Percentiles rank a stretch among this genome's conserved stretches.
Conservation (phyloP, 2,888 invertebrate genomes). For the Leptopilina myrica region DNA sequence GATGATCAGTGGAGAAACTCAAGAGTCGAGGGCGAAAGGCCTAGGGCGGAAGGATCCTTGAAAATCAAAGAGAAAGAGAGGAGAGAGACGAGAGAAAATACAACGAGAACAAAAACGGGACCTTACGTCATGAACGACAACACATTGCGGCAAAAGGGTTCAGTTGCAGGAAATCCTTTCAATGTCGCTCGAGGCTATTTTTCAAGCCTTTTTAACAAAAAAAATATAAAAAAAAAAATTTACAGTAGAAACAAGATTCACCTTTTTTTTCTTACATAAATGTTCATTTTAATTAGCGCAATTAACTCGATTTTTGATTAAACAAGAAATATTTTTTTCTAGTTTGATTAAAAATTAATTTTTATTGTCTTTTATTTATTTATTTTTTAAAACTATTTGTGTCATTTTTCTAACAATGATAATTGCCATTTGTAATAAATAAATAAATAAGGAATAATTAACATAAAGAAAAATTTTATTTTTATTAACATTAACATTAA, state of each 20-base stretch:
- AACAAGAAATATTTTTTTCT: too few species aligned
- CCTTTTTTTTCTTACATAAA: neutral
- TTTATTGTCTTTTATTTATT: too few species aligned
- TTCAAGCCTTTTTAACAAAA: neutral
- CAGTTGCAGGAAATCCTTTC: slow-evolving; percentile 16
- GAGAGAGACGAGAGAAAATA: neutral
- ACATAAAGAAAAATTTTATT: too few species aligned
- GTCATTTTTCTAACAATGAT: too few species aligned
- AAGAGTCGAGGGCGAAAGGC: neutral
- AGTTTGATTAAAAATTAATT: too few species aligned
- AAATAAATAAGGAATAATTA: too few species aligned
- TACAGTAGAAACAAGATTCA: neutral
- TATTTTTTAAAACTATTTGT: too few species aligned
- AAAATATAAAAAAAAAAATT: neutral
- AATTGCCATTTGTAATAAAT: too few species aligned
- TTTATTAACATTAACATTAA: too few species aligned
- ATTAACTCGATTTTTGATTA: neutral
- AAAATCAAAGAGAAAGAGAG: neutral
- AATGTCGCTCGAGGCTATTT: slow-evolving; percentile 7
- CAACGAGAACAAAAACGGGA: neutral
- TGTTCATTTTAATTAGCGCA: too few species aligned
- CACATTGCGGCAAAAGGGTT: slow-evolving; percentile 23
- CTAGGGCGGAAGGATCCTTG: neutral
- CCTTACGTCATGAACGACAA: neutral
- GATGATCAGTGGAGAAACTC: neutral